These are phyloP conservation scores for Drosophila anomalata DNA, from an alignment of 2,888 invertebrate genomes.

Conservation along the genomic window DNA sequence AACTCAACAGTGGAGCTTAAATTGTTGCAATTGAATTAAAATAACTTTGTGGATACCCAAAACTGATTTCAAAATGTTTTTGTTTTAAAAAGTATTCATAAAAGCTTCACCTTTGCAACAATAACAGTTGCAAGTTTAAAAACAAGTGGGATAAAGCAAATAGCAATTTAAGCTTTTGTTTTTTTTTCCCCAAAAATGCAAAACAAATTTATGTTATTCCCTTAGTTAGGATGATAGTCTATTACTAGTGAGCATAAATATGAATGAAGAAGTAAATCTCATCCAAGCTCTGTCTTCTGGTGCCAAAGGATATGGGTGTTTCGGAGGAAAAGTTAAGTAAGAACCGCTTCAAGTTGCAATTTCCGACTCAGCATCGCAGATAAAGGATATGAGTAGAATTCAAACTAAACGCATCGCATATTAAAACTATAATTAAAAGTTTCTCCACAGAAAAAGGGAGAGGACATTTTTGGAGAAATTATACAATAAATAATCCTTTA, in stretches of 20 bases:
- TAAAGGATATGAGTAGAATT: constrained; percentile 47
- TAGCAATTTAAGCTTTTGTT: background rate
- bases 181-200: background rate
- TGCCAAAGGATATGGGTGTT: constrained; percentile 12
- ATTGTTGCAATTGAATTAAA: background rate
- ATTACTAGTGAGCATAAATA: constrained; percentile 28
- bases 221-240: constrained; percentile 3
- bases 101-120: background rate
- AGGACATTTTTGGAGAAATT: too few species aligned
- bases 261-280: constrained; percentile 16
- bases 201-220: constrained; percentile 23
- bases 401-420: constrained; percentile 29
- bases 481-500: background rate
- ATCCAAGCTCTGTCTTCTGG: constrained; percentile 31
- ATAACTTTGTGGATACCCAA: background rate
- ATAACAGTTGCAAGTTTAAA: background rate
- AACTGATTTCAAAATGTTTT: background rate
- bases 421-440: constrained; percentile 75
- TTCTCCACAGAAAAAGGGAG: constrained; percentile 35
- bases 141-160: too few species aligned
- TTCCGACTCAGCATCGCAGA: constrained; percentile 67
- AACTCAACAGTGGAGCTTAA: background rate
- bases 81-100: background rate
- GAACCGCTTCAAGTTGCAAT: constrained; percentile 77
- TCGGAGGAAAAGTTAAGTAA: constrained; percentile 72